phyloP scores from a whole-genome alignment of 2,888 invertebrate species.

The Smittia aterrima region DNA sequence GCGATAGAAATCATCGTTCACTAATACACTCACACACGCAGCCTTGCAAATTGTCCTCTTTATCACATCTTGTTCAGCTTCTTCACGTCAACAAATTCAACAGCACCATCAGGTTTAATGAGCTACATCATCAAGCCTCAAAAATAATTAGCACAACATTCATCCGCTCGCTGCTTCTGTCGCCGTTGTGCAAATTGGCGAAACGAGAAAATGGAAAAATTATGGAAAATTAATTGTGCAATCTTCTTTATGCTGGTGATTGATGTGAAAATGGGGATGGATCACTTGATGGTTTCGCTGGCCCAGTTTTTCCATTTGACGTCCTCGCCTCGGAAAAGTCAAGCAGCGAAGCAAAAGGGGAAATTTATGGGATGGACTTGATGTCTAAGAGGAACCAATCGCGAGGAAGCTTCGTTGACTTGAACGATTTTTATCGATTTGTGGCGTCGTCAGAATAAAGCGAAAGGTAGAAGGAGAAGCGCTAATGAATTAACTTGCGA shows the following conservation, averaged over 20 bases:
- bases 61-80: not conserved
- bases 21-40: not conserved
- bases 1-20: not conserved
- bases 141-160: not conserved
- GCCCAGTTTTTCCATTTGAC: conserved; percentile 3
- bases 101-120: not conserved
- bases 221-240: conserved; percentile 31
- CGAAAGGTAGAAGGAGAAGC: not conserved
- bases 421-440: not conserved
- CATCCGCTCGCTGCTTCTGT: not conserved
- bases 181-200: not conserved
- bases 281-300: too few relatives aligned
- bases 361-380: conserved; percentile 3
- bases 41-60: conserved; percentile 1
- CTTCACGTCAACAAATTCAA: not conserved
- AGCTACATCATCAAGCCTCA: conserved; percentile 8
- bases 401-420: not conserved
- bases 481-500: not conserved
- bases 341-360: too few relatives aligned
- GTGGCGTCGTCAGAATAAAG: not conserved
- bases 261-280: not conserved
- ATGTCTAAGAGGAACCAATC: not conserved
- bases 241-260: not conserved
- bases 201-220: conserved; percentile 38
- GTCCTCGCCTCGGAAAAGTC: not conserved